Evolutionary conservation across 2,113 vertebrate species (phyloP), one percentile per base, ranked within the genome.

Genomic region (Mirza zaza): DNA sequence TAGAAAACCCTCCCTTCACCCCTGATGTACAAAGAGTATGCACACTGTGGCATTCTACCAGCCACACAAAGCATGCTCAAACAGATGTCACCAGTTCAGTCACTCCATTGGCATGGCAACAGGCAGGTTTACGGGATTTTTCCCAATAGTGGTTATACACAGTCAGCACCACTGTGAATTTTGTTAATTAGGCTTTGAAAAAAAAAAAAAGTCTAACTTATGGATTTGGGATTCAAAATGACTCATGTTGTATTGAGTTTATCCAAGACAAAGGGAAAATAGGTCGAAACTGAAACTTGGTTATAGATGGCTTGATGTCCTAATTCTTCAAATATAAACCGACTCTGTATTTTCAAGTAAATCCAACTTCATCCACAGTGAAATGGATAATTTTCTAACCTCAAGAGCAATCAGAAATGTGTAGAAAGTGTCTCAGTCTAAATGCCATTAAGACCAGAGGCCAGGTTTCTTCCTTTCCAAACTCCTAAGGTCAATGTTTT

Each of bases 11-110:
- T 89, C 97, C 45, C 98, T 97, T 94, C 20, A 96, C 97, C 98
- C 98, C 98, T 76, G 93, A 98, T 98, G 97, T 98, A 99, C 98
- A 98, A 98, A 98, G 98, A 97, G 79, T 97, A 97, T 97, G 98
- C 98, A 98, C 98, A 98, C 3, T 97, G 98, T 96, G 97, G 82
- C 68, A 91, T 96, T 79, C 87, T 81, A 94, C 97, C 97, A 98
- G 98, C 97, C 98, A 98, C 98, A 97, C 96, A 21, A 97, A 98
- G 98, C 98, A 98, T 96, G 98, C 98, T 98, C 96, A 15, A 67
- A 84, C 87, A 90, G 98, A 97, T 96, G 98, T 97, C 97, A 97
- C 95, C 98, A 63, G 96, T 85, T 81, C 86, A 77, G 93, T 97
- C 96, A 29, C 90, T 86, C 95, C 76, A 81, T 90, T 97, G 89